Evolutionary conservation across 2,888 invertebrate species (phyloP).

Genomic region (Schrankia costaestrigalis): DNA sequence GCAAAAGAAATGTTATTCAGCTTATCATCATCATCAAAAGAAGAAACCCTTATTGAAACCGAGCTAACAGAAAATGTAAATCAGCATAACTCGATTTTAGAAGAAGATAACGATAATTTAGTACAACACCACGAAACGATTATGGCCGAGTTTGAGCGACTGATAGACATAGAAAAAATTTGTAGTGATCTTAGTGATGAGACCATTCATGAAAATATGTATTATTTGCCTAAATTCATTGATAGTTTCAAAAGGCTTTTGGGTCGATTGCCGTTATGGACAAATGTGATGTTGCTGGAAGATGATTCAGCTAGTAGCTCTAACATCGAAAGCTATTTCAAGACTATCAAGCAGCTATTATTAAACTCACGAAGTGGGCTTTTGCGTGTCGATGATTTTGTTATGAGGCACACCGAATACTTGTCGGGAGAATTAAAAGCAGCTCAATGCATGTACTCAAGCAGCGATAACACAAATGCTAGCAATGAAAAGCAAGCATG

Average conservation of each 20-base stretch:
- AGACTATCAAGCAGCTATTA: constrained; percentile 8
- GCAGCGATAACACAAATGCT: not conserved
- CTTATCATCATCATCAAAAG: no score
- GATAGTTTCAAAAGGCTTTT: constrained; percentile 8
- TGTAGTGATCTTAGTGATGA: constrained; percentile 7
- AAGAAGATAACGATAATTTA: constrained; percentile 9
- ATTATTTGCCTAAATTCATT: constrained; percentile 11
- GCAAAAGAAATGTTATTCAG: constrained; percentile 8
- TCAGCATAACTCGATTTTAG: constrained; percentile 1
- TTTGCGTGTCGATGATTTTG: constrained; percentile 10
- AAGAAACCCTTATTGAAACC: no score
- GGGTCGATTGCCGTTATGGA: constrained; percentile 9
- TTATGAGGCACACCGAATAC: constrained; percentile 11
- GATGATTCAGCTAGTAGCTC: constrained; percentile 9
- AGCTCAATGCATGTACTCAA: constrained; percentile 4
- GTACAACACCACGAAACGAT: not conserved
- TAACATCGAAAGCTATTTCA: constrained; percentile 13
- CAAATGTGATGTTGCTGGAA: constrained; percentile 9
- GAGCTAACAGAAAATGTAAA: no score
- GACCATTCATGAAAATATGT: constrained; percentile 8
- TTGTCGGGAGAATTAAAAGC: constrained; percentile 10
- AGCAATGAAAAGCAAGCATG: not conserved
- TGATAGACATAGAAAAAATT: constrained; percentile 9
- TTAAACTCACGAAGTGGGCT: constrained; percentile 8
- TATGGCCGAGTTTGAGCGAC: not conserved